phyloP scores from a whole-genome alignment of 2,888 invertebrate species.

The Ochlodes sylvanus region DNA sequence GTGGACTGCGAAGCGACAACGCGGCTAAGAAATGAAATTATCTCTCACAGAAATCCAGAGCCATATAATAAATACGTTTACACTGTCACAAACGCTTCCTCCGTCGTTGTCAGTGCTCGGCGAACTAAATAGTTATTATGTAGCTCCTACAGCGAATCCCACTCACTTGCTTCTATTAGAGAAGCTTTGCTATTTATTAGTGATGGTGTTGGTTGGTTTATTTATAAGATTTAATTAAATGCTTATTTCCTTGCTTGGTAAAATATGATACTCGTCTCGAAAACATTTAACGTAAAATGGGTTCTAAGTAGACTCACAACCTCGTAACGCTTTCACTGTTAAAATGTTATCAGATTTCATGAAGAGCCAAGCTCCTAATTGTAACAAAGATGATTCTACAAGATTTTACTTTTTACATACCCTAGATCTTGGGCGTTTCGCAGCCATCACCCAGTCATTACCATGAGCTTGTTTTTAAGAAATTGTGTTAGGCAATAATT shows the following conservation, averaged over 20 bases:
- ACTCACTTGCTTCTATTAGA: conserved; percentile 22
- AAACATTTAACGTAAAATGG: no score
- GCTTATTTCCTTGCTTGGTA: not conserved
- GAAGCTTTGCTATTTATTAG: conserved; percentile 18
- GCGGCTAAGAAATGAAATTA: conserved; percentile 41
- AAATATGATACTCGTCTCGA: not conserved
- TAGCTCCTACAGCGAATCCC: conserved; percentile 32
- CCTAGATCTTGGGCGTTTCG: no score
- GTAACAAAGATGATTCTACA: no score
- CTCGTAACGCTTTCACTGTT: no score
- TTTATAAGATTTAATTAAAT: conserved; percentile 4
- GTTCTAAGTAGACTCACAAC: no score
- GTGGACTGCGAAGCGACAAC: conserved; percentile 24
- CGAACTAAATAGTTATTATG: conserved; percentile 44
- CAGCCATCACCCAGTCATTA: no score
- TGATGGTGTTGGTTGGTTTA: not conserved
- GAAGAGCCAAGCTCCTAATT: no score
- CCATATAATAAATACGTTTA: conserved; percentile 42
- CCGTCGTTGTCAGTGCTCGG: conserved; percentile 42
- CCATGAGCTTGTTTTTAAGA: no score
- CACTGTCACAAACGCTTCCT: conserved; percentile 42
- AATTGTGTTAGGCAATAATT: no score
- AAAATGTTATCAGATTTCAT: no score
- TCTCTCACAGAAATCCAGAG: conserved; percentile 36
- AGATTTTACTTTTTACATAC: no score